phyloP scores from a whole-genome alignment of 2,888 invertebrate species.

The Zele albiditarsus region DNA sequence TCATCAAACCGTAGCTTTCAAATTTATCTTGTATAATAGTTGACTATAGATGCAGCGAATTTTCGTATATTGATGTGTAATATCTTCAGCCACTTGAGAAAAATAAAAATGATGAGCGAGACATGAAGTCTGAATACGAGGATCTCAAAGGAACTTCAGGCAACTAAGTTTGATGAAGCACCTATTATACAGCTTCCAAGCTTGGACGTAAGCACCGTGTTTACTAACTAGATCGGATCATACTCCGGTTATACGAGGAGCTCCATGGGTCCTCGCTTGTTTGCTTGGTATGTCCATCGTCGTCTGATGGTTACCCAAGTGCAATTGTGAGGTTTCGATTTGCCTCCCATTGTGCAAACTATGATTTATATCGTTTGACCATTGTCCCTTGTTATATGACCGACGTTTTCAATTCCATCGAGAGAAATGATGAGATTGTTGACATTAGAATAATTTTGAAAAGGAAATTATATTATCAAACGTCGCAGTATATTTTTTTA shows the following conservation, averaged over 20 bases:
- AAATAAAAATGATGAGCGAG: background rate
- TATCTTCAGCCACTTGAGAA: background rate
- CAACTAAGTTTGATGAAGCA: constrained; percentile 1
- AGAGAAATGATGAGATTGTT: background rate
- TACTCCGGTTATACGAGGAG: constrained; percentile 21
- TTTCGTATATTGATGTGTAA: background rate
- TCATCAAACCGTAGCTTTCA: too few species aligned
- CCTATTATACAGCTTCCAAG: constrained; percentile 7
- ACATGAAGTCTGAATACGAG: background rate
- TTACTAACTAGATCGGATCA: constrained; percentile 40
- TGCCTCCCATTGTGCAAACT: background rate
- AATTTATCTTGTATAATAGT: too few species aligned
- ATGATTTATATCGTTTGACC: constrained; percentile 31
- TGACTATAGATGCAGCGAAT: background rate
- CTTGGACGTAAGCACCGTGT: constrained; percentile 37
- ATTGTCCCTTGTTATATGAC: background rate
- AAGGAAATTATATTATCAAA: too few species aligned
- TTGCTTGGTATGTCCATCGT: constrained; percentile 32
- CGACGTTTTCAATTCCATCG: background rate
- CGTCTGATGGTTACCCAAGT: constrained; percentile 22
- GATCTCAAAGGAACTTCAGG: constrained; percentile 14
- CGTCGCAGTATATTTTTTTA: too few species aligned
- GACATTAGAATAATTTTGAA: background rate
- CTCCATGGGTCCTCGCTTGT: constrained; percentile 20
- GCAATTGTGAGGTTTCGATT: constrained; percentile 33